Evolutionary conservation across 2,888 invertebrate species (phyloP).

Genomic region (Drosophila putrida): DNA sequence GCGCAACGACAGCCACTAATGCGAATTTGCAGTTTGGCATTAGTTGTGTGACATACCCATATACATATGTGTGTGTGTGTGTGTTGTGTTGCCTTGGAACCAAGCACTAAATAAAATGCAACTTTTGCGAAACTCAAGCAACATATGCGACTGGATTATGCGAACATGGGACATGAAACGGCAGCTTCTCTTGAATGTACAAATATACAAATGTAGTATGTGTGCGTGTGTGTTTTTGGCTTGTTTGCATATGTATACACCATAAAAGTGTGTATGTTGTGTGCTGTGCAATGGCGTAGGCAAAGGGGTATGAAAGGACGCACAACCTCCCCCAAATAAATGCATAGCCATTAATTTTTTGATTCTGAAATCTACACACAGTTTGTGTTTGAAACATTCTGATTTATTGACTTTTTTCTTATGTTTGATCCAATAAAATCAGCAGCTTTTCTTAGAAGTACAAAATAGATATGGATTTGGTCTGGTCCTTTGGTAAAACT

Average conservation of each 20-base stretch:
- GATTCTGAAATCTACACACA: too few relatives aligned
- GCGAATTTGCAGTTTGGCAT: conserved; percentile 30
- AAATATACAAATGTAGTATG: neutral
- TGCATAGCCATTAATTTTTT: too few relatives aligned
- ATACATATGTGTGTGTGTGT: too few relatives aligned
- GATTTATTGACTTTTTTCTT: too few relatives aligned
- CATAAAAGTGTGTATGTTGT: neutral
- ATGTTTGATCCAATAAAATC: too few relatives aligned
- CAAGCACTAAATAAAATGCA: conserved; percentile 66
- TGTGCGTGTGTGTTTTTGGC: conserved; percentile 16
- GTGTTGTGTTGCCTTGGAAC: conserved; percentile 23
- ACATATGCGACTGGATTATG: conserved; percentile 65
- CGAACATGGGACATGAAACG: conserved; percentile 31
- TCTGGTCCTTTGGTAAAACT: too few relatives aligned
- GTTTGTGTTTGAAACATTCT: too few relatives aligned
- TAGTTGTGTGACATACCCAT: conserved; percentile 35
- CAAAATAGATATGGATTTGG: too few relatives aligned
- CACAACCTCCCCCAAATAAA: too few relatives aligned
- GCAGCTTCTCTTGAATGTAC: neutral
- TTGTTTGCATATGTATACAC: conserved; percentile 14
- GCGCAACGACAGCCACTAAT: conserved; percentile 21
- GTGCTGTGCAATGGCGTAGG: neutral
- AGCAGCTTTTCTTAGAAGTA: too few relatives aligned
- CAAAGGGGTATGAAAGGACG: neutral
- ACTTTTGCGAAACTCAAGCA: conserved; percentile 57